These are phyloP conservation scores for Epistrophe eligans DNA, from an alignment of 2,888 invertebrate species.

Conservation along the genomic window DNA sequence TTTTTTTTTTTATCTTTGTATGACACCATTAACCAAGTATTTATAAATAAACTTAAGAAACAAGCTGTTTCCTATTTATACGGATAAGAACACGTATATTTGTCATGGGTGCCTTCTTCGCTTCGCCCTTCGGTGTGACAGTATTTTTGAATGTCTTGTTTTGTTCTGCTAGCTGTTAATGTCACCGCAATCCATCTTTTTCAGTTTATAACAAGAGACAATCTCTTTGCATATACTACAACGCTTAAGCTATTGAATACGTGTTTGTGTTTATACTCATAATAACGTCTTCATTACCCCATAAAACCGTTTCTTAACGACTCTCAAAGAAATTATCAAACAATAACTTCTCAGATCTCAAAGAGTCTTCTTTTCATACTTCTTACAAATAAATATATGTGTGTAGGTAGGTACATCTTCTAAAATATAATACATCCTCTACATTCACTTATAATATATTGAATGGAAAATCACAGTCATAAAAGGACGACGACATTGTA, in stretches of 20 bases:
- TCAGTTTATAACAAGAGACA: slow-evolving; percentile 47
- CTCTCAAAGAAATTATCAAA: slow-evolving; percentile 74
- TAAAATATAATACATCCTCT: slow-evolving; percentile 21
- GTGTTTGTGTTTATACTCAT: slow-evolving; percentile 35
- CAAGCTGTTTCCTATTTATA: slow-evolving; percentile 37
- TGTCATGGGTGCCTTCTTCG: slow-evolving; percentile 38
- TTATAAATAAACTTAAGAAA: slow-evolving; percentile 4
- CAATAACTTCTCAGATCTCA: slow-evolving; percentile 67
- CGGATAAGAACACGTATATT: slow-evolving; percentile 49
- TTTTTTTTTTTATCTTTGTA: neutral
- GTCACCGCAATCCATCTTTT: slow-evolving; percentile 64
- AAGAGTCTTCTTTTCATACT: slow-evolving; percentile 49
- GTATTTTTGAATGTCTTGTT: slow-evolving; percentile 57
- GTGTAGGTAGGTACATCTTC: too few relatives aligned
- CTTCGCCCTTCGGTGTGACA: slow-evolving; percentile 40
- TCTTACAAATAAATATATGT: too few relatives aligned
- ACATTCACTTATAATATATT: slow-evolving; percentile 60
- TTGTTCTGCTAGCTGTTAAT: slow-evolving; percentile 53
- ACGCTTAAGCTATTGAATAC: slow-evolving; percentile 23
- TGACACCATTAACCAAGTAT: neutral
- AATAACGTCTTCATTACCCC: slow-evolving; percentile 66
- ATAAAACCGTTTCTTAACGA: slow-evolving; percentile 71
- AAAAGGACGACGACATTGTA: slow-evolving; percentile 29
- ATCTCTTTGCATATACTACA: neutral
- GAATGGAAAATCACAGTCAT: slow-evolving; percentile 67